Conservation (phyloP, 1,140 invertebrate genomes). For the Tetragonula clypearis region DNA sequence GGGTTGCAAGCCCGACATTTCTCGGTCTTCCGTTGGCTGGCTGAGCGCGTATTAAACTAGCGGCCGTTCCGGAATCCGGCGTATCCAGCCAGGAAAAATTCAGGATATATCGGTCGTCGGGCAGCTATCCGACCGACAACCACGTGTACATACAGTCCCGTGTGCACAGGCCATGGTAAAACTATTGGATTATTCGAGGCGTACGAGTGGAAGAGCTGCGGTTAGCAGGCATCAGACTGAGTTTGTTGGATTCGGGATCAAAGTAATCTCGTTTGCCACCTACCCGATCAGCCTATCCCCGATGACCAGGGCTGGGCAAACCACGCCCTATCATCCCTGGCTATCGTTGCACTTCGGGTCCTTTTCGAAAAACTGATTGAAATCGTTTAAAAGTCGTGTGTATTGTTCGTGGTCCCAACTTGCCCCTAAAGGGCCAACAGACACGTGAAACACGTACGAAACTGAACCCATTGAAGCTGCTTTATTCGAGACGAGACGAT, state of each 20-base stretch:
- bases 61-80: slow-evolving; percentile 22
- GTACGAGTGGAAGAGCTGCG: slow-evolving; percentile 68
- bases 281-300: slow-evolving; percentile 80
- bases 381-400: background rate
- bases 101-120: slow-evolving; percentile 24
- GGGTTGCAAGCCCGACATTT: slow-evolving; percentile 65
- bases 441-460: background rate
- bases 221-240: slow-evolving; percentile 79
- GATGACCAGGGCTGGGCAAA: slow-evolving; percentile 73
- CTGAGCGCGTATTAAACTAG: slow-evolving; percentile 54
- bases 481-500: no score
- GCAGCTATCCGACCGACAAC: no score
- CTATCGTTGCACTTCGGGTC: background rate
- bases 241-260: slow-evolving; percentile 82
- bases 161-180: slow-evolving; percentile 53
- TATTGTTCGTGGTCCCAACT: rapidly evolving
- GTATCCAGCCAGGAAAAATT: slow-evolving; percentile 50
- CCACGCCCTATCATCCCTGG: slow-evolving; percentile 74
- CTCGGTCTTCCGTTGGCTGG: slow-evolving; percentile 70
- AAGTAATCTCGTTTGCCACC: slow-evolving; percentile 80
- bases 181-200: slow-evolving; percentile 79
- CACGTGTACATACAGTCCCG: background rate
- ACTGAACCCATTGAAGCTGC: no score
- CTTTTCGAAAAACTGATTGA: background rate
- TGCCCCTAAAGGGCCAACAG: no score